Evolutionary conservation across 2,113 vertebrate species (phyloP).

Genomic region (Oenanthe oenanthe): DNA sequence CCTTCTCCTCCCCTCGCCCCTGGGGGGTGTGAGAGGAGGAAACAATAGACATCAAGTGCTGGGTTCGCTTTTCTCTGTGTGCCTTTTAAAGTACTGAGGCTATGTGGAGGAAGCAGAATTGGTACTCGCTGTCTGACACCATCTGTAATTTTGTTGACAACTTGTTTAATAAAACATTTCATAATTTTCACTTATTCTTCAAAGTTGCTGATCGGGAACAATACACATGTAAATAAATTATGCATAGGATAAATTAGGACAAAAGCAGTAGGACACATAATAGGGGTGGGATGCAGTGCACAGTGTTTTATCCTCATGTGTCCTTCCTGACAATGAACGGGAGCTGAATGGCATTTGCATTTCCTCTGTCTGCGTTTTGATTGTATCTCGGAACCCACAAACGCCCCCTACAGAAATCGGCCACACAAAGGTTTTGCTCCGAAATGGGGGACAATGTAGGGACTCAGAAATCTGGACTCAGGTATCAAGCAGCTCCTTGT

Average conservation of each 20-base stretch:
- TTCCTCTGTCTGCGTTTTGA: conserved; percentile 71
- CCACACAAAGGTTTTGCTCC: conserved; percentile 72
- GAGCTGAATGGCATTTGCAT: conserved; percentile 78
- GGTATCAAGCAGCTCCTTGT: conserved; percentile 31
- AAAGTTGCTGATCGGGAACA: conserved; percentile 75
- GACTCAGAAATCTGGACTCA: conserved; percentile 31
- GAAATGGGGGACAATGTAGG: conserved; percentile 49
- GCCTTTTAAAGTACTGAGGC: conserved; percentile 56
- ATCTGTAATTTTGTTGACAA: conserved; percentile 59
- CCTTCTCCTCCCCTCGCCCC: conserved; percentile 25
- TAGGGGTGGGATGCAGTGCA: conserved; percentile 45
- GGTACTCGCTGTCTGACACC: conserved; percentile 30
- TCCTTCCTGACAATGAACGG: conserved; percentile 79
- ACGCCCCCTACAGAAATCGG: conserved; percentile 73
- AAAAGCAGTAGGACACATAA: conserved; percentile 66
- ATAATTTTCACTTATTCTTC: conserved; percentile 71
- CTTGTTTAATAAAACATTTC: conserved; percentile 72
- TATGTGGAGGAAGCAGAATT: background rate
- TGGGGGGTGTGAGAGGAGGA: conserved; percentile 49
- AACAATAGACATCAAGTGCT: conserved; percentile 70
- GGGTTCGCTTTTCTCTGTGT: conserved; percentile 9
- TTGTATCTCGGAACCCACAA: conserved; percentile 48
- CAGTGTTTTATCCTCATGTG: conserved; percentile 70
- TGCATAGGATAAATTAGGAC: conserved; percentile 76
- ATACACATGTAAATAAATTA: conserved; percentile 76